Base-by-base conservation (phyloP, 2,113 vertebrate genomes). In the Capra hircus region DNA sequence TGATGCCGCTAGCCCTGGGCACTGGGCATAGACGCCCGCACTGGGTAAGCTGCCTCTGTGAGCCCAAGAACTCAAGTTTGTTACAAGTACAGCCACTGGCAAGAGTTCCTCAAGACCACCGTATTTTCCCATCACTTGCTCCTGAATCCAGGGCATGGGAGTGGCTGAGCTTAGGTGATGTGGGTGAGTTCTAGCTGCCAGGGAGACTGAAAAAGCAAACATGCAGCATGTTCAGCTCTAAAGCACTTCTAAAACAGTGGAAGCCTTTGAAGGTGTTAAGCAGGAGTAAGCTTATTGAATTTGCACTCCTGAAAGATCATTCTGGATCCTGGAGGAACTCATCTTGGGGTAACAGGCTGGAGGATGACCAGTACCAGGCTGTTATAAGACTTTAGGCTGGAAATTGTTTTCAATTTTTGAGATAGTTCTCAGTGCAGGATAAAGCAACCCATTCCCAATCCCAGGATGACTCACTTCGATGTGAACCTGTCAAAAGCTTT, bases 401-500 rank as follows among this genome's bases (percentile, higher is more conserved):
- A 93, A 83, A 64, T 78, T n/a, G 40, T 48, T 87, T 94, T 88
- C 53, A 77, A 7, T 82, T 88, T 92, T 94, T 92, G 74, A 95
- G 91, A 64, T 82, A 88, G 93, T 15, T 23, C 10, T 96, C 43
- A n/a, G 7, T 80, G 84, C 16, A 84, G 94, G 89, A 88, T 43
- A 94, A 95, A 90, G 88, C 57, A 92, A n/a, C 45, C 5, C 60
- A 14, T 71, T 96, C 50, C 89, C 95, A 88, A 55, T 92, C 30
- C 21, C 52, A 92, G 43, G 50, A 77, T 97, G 97, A 96, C 80
- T 97, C 87, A 95, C 50, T 74, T 55, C 59, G n/a, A 67, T 95
- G 52, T 87, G 94, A 96, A 85, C 57, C 55, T 97, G 97, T 84
- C 4, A 3, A 95, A 95, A 97, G 83, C 90, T 95, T 83, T 91